Evolutionary conservation across 2,113 vertebrate species (phyloP).

Genomic region (Tetrao urogallus): DNA sequence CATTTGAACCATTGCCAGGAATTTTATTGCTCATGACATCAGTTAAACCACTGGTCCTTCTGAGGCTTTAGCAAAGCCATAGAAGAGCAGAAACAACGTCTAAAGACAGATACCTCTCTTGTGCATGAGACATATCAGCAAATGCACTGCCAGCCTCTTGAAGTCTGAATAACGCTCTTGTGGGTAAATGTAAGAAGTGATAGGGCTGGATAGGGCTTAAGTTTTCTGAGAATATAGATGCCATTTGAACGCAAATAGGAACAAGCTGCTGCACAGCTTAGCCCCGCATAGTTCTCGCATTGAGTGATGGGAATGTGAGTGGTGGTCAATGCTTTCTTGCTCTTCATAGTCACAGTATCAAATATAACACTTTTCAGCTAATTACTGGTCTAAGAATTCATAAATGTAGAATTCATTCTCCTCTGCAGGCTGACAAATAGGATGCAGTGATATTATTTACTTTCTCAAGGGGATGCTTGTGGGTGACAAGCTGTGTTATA

Average conservation of each 20-base stretch:
- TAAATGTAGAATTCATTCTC: neutral
- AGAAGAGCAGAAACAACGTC: neutral
- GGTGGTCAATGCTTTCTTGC: neutral
- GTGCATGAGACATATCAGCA: constrained; percentile 1
- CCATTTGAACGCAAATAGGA: neutral
- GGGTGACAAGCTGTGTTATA: neutral
- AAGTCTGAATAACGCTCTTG: neutral
- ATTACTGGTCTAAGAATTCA: neutral
- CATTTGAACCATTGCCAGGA: neutral
- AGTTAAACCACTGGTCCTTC: neutral
- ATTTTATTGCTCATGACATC: neutral
- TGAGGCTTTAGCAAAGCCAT: neutral
- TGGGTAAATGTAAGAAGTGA: constrained; percentile 34
- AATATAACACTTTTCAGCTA: constrained; percentile 5
- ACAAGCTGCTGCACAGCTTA: neutral
- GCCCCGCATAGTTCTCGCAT: neutral
- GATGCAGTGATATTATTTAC: neutral
- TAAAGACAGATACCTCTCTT: constrained; percentile 13
- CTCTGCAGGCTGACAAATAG: neutral
- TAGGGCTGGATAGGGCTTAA: neutral
- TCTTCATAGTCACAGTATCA: neutral
- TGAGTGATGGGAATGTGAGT: neutral
- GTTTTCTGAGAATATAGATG: constrained; percentile 13
- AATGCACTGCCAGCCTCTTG: constrained; percentile 16
- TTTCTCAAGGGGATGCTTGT: constrained; percentile 19